Base-by-base conservation (phyloP, 1,140 invertebrate species). In the Cotesia chilonis region DNA sequence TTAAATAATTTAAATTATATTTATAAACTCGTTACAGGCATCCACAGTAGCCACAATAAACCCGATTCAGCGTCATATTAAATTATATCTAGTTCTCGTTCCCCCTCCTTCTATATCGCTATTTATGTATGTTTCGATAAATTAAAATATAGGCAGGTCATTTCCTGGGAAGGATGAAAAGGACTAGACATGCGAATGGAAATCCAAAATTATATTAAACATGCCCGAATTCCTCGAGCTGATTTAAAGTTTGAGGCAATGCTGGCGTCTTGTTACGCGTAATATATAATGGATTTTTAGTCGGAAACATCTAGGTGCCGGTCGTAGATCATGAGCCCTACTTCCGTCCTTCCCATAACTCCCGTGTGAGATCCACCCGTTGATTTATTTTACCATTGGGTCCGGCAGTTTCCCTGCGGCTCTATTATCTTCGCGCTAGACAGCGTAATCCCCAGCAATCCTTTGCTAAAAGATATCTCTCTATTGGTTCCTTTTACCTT, bases 201-300 rank as follows among this genome's bases (percentile, higher is more conserved):
- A 28, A 28, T 1, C 28, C 28, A 28, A 28, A 81, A 81, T 76
- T 81, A 77, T 76, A 82, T 82, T 82, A 81, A 81, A 81, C 76
- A 80, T 80, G 78, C 78, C 75, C 73, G 41, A 57, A 74, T 70
- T 75, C 77, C 70, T 61, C 60, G 57, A 38, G 72, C 63, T 35
- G 55, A 38, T 69, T 54, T 74, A 74, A 75, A 81, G 76, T 81
- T 80, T 78, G 66, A 78, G 76, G 71, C 68, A 65, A 73, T 74
- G 70, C 54, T 59, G 74, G 66, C 75, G 73, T 76, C 74, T 81
- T 76, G 76, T 76, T 79, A 78, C 75, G 77, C 78, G 77, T 79
- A 81, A 83, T 85, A 83, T 83, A 85, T 85, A 83, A 84, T 81
- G 76, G 79, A 85, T 83, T 84, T 85, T 84, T 83, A 76, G 79